These are phyloP conservation scores for Chloroceryle inda DNA, from an alignment of 2,797 vertebrate species.

Conservation along the genomic window DNA sequence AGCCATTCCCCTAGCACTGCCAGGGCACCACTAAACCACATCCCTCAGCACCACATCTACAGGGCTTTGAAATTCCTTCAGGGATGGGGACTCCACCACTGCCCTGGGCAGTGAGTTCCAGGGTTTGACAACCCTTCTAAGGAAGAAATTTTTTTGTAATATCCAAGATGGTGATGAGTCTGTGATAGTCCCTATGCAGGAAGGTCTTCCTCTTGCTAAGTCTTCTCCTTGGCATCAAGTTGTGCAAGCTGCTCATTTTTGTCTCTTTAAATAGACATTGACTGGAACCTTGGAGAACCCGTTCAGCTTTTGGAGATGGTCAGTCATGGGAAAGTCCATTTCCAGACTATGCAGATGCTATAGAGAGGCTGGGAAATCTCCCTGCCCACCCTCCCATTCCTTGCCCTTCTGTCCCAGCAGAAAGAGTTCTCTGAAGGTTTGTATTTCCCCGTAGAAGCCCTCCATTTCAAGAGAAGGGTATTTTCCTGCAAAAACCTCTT, in stretches of 20 bases:
- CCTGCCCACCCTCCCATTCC: background rate
- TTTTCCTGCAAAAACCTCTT: background rate
- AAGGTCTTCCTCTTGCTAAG: background rate
- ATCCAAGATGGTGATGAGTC: too few relatives aligned
- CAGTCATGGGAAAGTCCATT: accelerated
- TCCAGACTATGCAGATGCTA: background rate
- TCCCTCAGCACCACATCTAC: background rate
- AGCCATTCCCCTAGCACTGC: background rate
- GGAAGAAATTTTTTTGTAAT: background rate
- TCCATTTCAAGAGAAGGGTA: background rate
- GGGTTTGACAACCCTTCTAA: background rate
- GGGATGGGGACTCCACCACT: background rate
- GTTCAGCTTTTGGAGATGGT: background rate
- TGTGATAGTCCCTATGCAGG: background rate
- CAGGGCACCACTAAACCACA: background rate
- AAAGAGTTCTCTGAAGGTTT: background rate
- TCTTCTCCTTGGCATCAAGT: accelerated
- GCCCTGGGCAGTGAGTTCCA: background rate
- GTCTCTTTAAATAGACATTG: background rate
- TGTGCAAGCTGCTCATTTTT: background rate
- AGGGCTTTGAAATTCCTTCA: background rate
- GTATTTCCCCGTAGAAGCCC: background rate
- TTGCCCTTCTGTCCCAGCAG: background rate
- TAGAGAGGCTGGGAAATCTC: background rate
- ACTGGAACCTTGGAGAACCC: background rate